These are phyloP conservation scores for Novumbra hubbsi DNA, from an alignment of 2,797 vertebrate genomes.

Conservation along the genomic window DNA sequence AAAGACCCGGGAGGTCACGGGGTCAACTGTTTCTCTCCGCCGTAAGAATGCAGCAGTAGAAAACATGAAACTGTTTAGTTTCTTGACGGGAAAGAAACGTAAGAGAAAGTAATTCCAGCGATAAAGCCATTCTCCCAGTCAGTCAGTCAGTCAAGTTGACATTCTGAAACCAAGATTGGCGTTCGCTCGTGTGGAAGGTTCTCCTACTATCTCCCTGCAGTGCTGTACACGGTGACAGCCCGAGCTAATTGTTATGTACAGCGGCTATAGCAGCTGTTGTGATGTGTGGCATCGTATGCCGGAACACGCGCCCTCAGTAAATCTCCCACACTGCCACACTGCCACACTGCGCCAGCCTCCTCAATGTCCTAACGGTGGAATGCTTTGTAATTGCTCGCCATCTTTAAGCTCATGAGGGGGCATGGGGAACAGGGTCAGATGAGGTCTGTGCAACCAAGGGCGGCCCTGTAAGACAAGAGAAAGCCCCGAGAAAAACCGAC, in stretches of 20 bases:
- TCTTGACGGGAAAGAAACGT: conserved; percentile 6
- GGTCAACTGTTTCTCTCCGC: conserved; percentile 14
- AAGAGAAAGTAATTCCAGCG: conserved; percentile 25
- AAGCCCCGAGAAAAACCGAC: conserved; percentile 52
- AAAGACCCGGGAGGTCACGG: background rate
- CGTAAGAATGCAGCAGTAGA: conserved; percentile 12
- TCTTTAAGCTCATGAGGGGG: conserved; percentile 49
- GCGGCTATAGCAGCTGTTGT: conserved; percentile 58
- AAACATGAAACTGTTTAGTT: conserved; percentile 34
- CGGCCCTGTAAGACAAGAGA: conserved; percentile 68
- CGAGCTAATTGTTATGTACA: conserved; percentile 65
- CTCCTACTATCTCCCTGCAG: conserved; percentile 49
- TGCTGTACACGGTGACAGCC: conserved; percentile 43
- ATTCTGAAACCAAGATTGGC: conserved; percentile 45
- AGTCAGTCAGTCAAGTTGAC: conserved; percentile 25
- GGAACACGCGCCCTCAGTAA: conserved; percentile 64
- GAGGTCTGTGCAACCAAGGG: conserved; percentile 58
- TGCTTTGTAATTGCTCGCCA: conserved; percentile 65
- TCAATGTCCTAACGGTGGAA: conserved; percentile 44
- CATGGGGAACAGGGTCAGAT: conserved; percentile 51
- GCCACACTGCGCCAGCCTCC: conserved; percentile 61
- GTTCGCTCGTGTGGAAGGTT: conserved; percentile 51
- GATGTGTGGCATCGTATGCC: conserved; percentile 66
- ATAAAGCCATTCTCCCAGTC: conserved; percentile 19
- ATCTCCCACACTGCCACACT: conserved; percentile 61